These are phyloP conservation scores for Agrypnia vestita DNA, from an alignment of 1,140 invertebrate genomes.

Conservation along the genomic window DNA sequence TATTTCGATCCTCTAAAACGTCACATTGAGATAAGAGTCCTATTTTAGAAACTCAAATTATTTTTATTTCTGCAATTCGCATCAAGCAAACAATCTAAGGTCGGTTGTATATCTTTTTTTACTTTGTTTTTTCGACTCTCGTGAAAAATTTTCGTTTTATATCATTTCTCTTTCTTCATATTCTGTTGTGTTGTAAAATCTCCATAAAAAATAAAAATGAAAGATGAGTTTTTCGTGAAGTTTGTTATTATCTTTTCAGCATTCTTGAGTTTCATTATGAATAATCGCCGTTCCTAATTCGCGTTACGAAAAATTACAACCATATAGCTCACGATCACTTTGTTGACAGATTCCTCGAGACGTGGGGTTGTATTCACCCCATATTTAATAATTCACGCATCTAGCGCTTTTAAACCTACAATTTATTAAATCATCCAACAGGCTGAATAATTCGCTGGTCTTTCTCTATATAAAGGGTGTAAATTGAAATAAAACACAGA, in stretches of 20 bases:
- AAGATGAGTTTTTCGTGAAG: conserved; percentile 29
- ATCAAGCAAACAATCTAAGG: conserved; percentile 28
- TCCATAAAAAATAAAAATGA: conserved; percentile 29
- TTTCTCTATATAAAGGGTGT: no score
- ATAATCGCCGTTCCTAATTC: conserved; percentile 26
- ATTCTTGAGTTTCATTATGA: conserved; percentile 35
- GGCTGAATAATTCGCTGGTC: no score
- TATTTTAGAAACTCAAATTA: no score
- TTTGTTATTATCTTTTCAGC: conserved; percentile 43
- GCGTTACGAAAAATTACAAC: background rate
- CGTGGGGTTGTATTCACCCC: no score
- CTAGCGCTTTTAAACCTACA: no score
- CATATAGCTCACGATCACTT: no score
- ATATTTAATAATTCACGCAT: no score
- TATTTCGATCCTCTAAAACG: no score
- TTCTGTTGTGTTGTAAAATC: conserved; percentile 46
- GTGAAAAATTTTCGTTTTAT: conserved; percentile 54
- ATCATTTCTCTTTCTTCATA: conserved; percentile 35
- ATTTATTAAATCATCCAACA: no score
- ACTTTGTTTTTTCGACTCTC: conserved; percentile 54
- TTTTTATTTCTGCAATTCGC: background rate
- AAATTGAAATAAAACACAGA: no score
- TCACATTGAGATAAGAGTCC: no score
- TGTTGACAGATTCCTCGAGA: no score
- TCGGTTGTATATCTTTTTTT: conserved; percentile 6